Evolutionary conservation across 2,888 invertebrate species (phyloP), one percentile per base, ranked within the genome.

Genomic region (Heliconius charithonia): DNA sequence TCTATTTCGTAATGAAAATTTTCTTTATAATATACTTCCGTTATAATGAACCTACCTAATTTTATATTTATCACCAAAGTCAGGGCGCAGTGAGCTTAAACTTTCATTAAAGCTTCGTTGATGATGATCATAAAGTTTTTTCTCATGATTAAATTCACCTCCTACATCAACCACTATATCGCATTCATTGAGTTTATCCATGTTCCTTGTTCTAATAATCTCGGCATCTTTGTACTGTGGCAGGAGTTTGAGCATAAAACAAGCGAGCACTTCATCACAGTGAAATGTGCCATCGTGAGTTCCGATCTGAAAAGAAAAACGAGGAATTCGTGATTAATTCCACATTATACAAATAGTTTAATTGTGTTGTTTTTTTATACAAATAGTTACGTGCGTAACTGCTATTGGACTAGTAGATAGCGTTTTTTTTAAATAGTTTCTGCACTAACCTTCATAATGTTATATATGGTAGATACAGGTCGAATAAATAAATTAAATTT

Each of bases 141-240:
- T 96, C 0, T 93, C 92, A 77, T 97, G 97, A 90, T 99, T 96
- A 90, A 97, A 99, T 25, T 96, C 96, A 1, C 96, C 97, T 4
- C 99, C 99, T 7, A 99, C 99, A 93, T 99, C 99, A 0, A 99
- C 97, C 0, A 99, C 98, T 83, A 99, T 96, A 87, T 99, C 98
- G 92, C 99, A 99, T 2, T 96, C 95, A 0, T 97, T 96, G 76
- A 99, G 94, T 83, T 96, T 95, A 84, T 94, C 86, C 29, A 84
- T 82, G 83, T 97, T 95, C 70, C 97, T 94, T 0, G 96, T 96
- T 84, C 98, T 95, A 12, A 98, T 90, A 79, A 99, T 97, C 83
- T 96, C 95, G 0, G 99, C 98, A 91, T 98, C 96, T 85, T 96
- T 96, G 90, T 97, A 99, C 84, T 97, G 95, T 0, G 98, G 97